Conservation (phyloP, 2,888 invertebrate genomes). For the Leucozona laternaria region DNA sequence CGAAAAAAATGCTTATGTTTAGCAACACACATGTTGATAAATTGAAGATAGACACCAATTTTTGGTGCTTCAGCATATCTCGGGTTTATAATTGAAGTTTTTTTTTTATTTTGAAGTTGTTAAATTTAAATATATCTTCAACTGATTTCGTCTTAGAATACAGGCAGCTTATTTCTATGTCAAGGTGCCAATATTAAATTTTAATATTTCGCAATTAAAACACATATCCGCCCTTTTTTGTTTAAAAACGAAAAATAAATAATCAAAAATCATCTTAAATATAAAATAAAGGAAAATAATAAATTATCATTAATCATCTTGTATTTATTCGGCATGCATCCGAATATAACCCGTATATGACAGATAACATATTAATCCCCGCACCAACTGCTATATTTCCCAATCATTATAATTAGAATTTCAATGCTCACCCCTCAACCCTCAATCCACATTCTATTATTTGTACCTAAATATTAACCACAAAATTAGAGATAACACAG, state of each 20-base stretch:
- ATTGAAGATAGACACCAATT: too few species aligned
- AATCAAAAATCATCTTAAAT: slow-evolving; percentile 22
- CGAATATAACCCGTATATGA: slow-evolving; percentile 69
- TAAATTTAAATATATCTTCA: too few species aligned
- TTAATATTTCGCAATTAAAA: slow-evolving; percentile 25
- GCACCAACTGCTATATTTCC: slow-evolving; percentile 21
- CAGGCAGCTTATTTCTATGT: too few species aligned
- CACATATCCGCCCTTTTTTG: slow-evolving; percentile 20
- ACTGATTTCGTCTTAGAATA: too few species aligned
- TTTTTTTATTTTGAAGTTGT: too few species aligned
- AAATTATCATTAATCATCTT: background rate
- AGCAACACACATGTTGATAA: too few species aligned
- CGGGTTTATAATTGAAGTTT: too few species aligned
- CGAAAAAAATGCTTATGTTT: too few species aligned
- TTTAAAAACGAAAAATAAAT: slow-evolving; percentile 1
- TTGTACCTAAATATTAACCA: slow-evolving; percentile 23
- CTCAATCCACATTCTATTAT: background rate
- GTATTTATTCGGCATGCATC: slow-evolving; percentile 45
- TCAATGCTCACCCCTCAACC: slow-evolving; percentile 49
- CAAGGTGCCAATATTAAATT: slow-evolving; percentile 12
- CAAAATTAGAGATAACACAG: slow-evolving; percentile 68
- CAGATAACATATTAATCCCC: slow-evolving; percentile 47
- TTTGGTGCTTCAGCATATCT: too few species aligned
- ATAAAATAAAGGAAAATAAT: background rate
- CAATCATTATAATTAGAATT: slow-evolving; percentile 57